Evolutionary conservation across 2,888 invertebrate genomes (phyloP), one percentile per base, ranked within the genome.

Genomic region (Gerris lacustris): DNA sequence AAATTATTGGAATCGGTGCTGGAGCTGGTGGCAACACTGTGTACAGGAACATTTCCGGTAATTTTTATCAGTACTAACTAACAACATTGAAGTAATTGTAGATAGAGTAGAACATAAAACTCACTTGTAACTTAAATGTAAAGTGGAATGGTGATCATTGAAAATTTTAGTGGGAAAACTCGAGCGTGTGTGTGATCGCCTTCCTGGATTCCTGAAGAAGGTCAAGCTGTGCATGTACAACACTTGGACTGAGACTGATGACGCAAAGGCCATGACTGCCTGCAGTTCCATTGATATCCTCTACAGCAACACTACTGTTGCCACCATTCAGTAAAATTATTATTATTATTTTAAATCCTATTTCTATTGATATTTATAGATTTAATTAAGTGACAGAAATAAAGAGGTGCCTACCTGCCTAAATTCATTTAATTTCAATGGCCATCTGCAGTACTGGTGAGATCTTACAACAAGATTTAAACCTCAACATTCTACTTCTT

Each of bases 201-300:
- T 64, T 9, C 64, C 64, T n/a, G 64, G 64, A n/a, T 9, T 18
- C 64, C 64, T 64, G 7, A 64, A 64, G 64, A 64, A 64, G 64
- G 1, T 64, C 5, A 31, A 64, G 31, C 7, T 64, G 7, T 64
- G 64, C 31, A 64, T 64, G 64, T 64, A 5, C 64, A 64, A 64
- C 6, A 64, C 17, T 64, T 64, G 64, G 64, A 55, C 9, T 15
- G 64, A 64, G 31, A 9, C 64, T 31, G 64, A 9, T 18, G 17
- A n/a, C 5, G 64, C 2, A 9, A 9, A n/a, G 17, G 11, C 17
- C 9, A n/a, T 64, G 64, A 64, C 64, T 64, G 31, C 64, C 4
- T 64, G 64, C 64, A 64, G 4, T 31, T 64, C 64, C 7, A n/a
- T 64, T n/a, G 64, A 64, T 31, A 18, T 17, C 17, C 2, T 9